phyloP scores from a whole-genome alignment of 2,113 vertebrate genomes.

The Bolborhynchus lineola region DNA sequence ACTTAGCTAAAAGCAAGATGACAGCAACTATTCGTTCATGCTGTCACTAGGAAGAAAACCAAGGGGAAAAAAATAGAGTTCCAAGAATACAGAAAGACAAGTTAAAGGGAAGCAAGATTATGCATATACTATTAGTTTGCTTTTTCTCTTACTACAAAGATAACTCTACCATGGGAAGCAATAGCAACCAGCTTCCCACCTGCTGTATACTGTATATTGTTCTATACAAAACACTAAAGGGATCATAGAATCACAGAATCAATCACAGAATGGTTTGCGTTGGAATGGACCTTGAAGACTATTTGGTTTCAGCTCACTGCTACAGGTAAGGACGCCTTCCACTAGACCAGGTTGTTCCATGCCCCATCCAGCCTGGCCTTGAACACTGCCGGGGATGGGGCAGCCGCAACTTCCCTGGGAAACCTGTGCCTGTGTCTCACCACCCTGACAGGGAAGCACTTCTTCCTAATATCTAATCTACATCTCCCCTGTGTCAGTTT shows the following conservation, averaged over 20 bases:
- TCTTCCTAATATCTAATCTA: not conserved
- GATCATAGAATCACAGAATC: not conserved
- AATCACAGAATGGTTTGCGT: not conserved
- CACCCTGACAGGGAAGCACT: not conserved
- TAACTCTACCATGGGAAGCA: not conserved
- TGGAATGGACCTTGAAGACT: not conserved
- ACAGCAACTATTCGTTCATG: not conserved
- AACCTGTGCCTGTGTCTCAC: not conserved
- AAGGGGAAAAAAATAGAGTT: not conserved
- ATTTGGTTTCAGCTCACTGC: not conserved
- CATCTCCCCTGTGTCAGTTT: not conserved
- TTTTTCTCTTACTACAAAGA: not conserved
- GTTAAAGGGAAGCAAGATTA: not conserved
- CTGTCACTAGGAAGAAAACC: constrained; percentile 21
- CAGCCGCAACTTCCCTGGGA: not conserved
- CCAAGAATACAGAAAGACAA: not conserved
- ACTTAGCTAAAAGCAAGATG: not conserved
- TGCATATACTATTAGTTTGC: not conserved
- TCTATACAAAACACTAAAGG: not conserved
- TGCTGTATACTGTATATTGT: not conserved
- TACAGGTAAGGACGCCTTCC: not conserved
- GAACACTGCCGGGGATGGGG: not conserved
- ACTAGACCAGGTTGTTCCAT: not conserved
- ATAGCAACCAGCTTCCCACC: not conserved
- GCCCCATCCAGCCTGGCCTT: not conserved